Percentiles rank a stretch among this genome's conserved stretches.
These are phyloP conservation scores for Parotocinclus haroldoi DNA, from an alignment of 2,797 vertebrate genomes.

Conservation along the genomic window DNA sequence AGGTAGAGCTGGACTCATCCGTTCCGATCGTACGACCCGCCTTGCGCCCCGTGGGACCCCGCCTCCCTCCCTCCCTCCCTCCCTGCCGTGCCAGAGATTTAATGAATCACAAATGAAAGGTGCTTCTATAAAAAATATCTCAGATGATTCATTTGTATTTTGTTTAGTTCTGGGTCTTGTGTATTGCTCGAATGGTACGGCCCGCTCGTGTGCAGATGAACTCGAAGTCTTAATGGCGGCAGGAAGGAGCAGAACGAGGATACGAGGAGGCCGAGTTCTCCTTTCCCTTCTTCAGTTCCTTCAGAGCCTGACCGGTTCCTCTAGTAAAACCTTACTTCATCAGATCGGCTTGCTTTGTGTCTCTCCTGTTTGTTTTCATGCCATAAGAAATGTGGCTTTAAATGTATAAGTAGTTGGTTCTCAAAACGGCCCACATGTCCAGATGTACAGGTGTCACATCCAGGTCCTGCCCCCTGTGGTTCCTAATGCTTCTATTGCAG, in stretches of 20 bases:
- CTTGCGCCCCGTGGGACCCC: neutral
- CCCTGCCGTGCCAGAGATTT: constrained; percentile 43
- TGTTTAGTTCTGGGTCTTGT: constrained; percentile 62
- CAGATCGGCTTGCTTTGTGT: constrained; percentile 54
- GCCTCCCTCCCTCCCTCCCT: constrained; percentile 50
- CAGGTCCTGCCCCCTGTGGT: no score
- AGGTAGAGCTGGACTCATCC: neutral
- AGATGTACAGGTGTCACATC: no score
- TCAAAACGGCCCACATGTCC: no score
- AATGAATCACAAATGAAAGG: constrained; percentile 51
- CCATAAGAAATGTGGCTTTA: no score
- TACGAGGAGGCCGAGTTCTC: constrained; percentile 53
- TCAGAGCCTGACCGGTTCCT: constrained; percentile 29
- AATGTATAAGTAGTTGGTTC: no score
- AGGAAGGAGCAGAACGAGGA: constrained; percentile 27
- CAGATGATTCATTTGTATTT: constrained; percentile 37
- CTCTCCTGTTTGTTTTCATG: constrained; percentile 18
- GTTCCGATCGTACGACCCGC: neutral
- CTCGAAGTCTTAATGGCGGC: neutral
- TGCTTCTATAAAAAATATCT: constrained; percentile 59
- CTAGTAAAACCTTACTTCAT: constrained; percentile 72
- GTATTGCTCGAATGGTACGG: constrained; percentile 63
- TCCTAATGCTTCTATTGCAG: no score
- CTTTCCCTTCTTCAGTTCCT: constrained; percentile 51
- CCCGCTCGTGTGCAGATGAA: neutral